Conservation (phyloP, 2,797 vertebrate genomes). For the Sebastes paucispinis region DNA sequence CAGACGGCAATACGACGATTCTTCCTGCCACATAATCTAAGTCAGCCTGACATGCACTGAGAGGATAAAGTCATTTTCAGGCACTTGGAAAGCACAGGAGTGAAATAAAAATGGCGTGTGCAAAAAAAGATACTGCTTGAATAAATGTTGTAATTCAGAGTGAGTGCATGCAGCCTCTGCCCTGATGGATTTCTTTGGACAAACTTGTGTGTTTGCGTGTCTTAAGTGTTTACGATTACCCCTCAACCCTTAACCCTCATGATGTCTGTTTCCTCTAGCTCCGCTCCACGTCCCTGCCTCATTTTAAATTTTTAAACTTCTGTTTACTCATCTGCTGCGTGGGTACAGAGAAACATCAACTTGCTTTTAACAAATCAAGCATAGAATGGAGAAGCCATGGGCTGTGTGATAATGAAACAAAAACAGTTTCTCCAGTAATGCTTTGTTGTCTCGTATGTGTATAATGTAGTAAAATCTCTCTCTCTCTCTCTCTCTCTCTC, state of each 20-base stretch:
- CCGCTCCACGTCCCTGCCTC: not conserved
- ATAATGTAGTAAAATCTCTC: not conserved
- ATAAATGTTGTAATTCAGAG: constrained; percentile 15
- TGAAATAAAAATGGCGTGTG: not conserved
- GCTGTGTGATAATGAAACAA: not conserved
- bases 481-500: not conserved
- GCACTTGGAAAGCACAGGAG: constrained; percentile 9
- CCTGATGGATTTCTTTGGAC: constrained; percentile 14
- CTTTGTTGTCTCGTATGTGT: constrained; percentile 1
- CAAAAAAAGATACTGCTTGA: not conserved
- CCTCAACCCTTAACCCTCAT: not conserved
- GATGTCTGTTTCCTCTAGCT: not conserved
- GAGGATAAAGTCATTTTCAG: constrained; percentile 19
- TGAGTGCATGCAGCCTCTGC: not conserved
- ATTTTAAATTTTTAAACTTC: constrained; percentile 43
- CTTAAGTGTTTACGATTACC: constrained; percentile 8
- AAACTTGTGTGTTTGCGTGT: not conserved
- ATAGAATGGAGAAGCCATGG: not conserved
- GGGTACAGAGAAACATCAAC: constrained; percentile 18
- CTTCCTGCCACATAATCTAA: constrained; percentile 13
- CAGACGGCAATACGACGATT: not conserved
- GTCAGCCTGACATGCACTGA: constrained; percentile 5
- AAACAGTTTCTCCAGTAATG: not conserved
- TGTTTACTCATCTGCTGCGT: constrained; percentile 36
- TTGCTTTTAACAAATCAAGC: constrained; percentile 43